Conservation (phyloP, 1,140 invertebrate genomes). For the Piezodorus guildinii region DNA sequence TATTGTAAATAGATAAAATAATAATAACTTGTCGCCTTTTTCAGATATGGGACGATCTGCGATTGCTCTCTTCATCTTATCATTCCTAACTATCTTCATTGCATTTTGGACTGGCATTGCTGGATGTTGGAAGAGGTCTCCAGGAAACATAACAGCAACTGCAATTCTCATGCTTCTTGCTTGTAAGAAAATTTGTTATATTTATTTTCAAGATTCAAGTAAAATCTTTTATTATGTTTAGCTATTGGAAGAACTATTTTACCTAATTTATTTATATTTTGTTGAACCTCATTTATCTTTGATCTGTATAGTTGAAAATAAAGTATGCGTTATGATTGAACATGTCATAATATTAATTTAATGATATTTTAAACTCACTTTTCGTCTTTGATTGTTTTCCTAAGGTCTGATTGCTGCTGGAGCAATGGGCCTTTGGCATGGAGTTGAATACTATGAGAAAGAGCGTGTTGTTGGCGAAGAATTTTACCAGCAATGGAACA, state of each 20-base stretch:
- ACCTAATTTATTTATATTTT: too few relatives aligned
- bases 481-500: slow-evolving; percentile 83
- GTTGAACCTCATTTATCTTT: too few relatives aligned
- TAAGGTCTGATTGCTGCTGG: slow-evolving; percentile 76
- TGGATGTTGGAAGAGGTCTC: slow-evolving; percentile 84
- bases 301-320: too few relatives aligned
- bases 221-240: too few relatives aligned
- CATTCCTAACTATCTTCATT: slow-evolving; percentile 78
- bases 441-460: slow-evolving; percentile 88
- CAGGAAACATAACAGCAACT: slow-evolving; percentile 84
- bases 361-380: neutral
- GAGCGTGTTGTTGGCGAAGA: slow-evolving; percentile 83
- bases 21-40: too few relatives aligned
- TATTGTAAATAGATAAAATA: too few relatives aligned
- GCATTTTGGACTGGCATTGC: slow-evolving; percentile 88
- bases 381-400: neutral
- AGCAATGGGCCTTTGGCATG: slow-evolving; percentile 89
- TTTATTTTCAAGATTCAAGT: too few relatives aligned
- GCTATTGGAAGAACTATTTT: too few relatives aligned
- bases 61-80: slow-evolving; percentile 80
- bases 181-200: slow-evolving; percentile 47
- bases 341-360: too few relatives aligned
- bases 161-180: slow-evolving; percentile 81
- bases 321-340: too few relatives aligned
- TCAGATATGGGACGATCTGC: slow-evolving; percentile 83